Evolutionary conservation across 2,113 vertebrate genomes (phyloP).

Genomic region (Tympanuchus pallidicinctus): DNA sequence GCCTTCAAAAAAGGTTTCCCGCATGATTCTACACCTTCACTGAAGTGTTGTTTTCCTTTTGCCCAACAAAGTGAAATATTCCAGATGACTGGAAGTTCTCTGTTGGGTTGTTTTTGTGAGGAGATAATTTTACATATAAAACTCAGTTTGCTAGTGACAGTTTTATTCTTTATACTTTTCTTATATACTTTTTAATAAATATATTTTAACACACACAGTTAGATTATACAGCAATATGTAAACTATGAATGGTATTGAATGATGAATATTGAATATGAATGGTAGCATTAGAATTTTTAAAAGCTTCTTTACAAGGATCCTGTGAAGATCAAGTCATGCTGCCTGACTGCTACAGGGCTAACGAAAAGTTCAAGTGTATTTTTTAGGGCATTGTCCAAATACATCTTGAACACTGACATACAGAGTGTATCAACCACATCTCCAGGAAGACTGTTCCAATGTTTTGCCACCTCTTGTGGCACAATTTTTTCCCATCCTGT

Average conservation of each 20-base stretch:
- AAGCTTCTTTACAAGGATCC: neutral
- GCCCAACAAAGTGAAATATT: neutral
- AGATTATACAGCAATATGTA: neutral
- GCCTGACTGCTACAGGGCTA: neutral
- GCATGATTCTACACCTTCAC: neutral
- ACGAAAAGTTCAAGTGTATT: neutral
- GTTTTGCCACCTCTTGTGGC: neutral
- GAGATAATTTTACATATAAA: accelerated
- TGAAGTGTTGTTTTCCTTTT: neutral
- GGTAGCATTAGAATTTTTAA: neutral
- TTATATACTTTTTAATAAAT: neutral
- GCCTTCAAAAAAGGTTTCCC: neutral
- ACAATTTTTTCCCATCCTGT: neutral
- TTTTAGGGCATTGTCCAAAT: neutral
- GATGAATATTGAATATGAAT: neutral
- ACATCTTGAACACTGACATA: neutral
- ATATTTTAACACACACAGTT: neutral
- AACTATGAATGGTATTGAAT: neutral
- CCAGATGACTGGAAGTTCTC: neutral
- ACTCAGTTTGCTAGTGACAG: neutral
- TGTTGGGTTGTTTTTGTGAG: neutral
- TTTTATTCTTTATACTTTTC: neutral
- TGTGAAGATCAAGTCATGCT: neutral
- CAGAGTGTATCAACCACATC: neutral
- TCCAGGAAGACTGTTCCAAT: neutral